phyloP scores from a whole-genome alignment of 2,888 invertebrate species.

The Cheilosia pagana region DNA sequence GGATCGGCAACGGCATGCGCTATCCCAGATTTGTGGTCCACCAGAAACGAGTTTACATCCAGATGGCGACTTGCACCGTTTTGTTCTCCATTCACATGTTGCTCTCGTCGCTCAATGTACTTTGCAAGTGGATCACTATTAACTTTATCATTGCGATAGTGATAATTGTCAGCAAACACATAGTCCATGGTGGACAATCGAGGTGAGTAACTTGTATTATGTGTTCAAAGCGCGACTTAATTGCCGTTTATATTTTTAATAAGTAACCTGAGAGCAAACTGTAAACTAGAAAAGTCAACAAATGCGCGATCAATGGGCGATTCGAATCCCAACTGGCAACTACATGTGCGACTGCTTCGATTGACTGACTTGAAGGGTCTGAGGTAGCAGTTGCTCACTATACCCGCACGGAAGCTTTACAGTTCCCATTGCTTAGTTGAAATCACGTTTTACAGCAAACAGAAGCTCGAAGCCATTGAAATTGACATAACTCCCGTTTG shows the following conservation, averaged over 20 bases:
- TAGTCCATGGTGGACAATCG: constrained; percentile 26
- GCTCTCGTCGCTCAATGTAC: constrained; percentile 18
- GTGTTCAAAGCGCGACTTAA: constrained; percentile 16
- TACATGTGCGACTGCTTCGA: constrained; percentile 10
- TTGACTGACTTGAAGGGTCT: constrained; percentile 41
- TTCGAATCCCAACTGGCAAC: not conserved
- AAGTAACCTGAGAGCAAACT: not conserved
- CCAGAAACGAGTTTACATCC: constrained; percentile 44
- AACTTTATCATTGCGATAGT: constrained; percentile 29
- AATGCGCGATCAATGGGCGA: not conserved
- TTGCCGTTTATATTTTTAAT: not conserved
- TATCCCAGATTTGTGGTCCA: constrained; percentile 27
- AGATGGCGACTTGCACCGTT: constrained; percentile 30
- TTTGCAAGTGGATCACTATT: constrained; percentile 36
- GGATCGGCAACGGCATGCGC: constrained; percentile 35
- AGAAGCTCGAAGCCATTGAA: constrained; percentile 24
- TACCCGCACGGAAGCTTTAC: not conserved
- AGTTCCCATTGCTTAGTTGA: constrained; percentile 7
- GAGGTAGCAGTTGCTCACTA: not conserved
- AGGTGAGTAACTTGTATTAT: not conserved
- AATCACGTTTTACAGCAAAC: constrained; percentile 40
- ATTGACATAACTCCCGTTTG: constrained; percentile 35
- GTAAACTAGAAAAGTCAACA: constrained; percentile 16
- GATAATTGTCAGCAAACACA: constrained; percentile 21
- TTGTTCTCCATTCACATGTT: constrained; percentile 40